A percentile compares a stretch with the other conserved stretches of the same genome.
Conservation (phyloP, 2,797 vertebrate genomes). For the Toxotes lorentzi region DNA sequence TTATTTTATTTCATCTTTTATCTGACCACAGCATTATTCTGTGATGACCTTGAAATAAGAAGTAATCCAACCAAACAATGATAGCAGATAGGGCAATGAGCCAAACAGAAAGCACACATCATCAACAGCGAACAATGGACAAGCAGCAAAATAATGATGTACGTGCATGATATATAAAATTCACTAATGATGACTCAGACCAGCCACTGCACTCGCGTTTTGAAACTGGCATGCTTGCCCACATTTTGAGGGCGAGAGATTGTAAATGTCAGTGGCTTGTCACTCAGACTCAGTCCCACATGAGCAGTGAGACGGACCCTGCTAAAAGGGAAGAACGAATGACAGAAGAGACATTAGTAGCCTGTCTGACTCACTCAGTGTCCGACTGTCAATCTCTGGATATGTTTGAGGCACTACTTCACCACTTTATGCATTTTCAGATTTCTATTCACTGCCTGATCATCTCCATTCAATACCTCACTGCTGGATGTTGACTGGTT, state of each 20-base stretch:
- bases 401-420: constrained; percentile 55
- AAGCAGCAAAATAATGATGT: constrained; percentile 32
- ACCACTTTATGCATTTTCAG: constrained; percentile 61
- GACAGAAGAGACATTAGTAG: constrained; percentile 70
- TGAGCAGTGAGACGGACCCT: constrained; percentile 82
- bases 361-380: constrained; percentile 85
- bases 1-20: constrained; percentile 8
- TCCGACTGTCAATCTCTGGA: constrained; percentile 71
- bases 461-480: constrained; percentile 61
- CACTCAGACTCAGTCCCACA: constrained; percentile 88
- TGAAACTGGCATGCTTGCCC: constrained; percentile 55
- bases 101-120: not conserved
- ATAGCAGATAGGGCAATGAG: constrained; percentile 8
- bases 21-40: not conserved
- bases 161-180: constrained; percentile 26
- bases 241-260: constrained; percentile 69
- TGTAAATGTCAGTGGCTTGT: constrained; percentile 82
- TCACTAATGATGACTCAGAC: constrained; percentile 58
- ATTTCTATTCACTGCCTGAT: constrained; percentile 59
- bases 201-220: constrained; percentile 46
- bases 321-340: constrained; percentile 80
- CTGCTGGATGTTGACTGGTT: constrained; percentile 59
- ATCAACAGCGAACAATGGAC: constrained; percentile 24
- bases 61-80: not conserved
- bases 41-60: constrained; percentile 8